Evolutionary conservation across 2,113 vertebrate species (phyloP).

Genomic region (Tenebrosternarchus preto): DNA sequence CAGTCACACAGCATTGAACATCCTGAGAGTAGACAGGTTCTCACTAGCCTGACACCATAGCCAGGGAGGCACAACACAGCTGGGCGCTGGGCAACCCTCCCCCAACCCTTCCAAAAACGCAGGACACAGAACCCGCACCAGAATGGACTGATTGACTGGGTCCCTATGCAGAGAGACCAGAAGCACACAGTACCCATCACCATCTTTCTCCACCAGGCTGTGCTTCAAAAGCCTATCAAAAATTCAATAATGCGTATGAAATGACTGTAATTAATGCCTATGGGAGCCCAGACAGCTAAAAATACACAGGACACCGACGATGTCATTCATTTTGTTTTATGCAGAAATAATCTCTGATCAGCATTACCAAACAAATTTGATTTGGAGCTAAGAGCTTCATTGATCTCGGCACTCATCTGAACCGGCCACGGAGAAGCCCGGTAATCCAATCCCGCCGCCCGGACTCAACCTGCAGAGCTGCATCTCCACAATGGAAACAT

Average conservation of each 20-base stretch:
- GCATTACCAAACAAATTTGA: slow-evolving; percentile 73
- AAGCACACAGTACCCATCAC: neutral
- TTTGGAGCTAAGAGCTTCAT: slow-evolving; percentile 73
- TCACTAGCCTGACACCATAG: neutral
- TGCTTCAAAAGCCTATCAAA: slow-evolving; percentile 43
- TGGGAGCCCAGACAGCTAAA: slow-evolving; percentile 56
- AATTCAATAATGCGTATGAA: slow-evolving; percentile 73
- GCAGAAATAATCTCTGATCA: slow-evolving; percentile 65
- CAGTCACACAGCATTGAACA: neutral
- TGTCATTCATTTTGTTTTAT: slow-evolving; percentile 67
- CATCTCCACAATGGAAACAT: slow-evolving; percentile 57
- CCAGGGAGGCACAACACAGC: too few relatives aligned
- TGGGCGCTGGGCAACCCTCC: too few relatives aligned
- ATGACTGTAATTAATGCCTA: slow-evolving; percentile 65
- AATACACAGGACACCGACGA: slow-evolving; percentile 58
- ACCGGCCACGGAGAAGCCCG: slow-evolving; percentile 65
- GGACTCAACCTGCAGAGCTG: slow-evolving; percentile 72
- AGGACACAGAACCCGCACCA: neutral
- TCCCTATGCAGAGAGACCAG: slow-evolving; percentile 1
- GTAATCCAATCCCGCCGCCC: slow-evolving; percentile 73
- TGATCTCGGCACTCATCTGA: slow-evolving; percentile 75
- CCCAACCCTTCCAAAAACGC: neutral
- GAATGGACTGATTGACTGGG: slow-evolving; percentile 2
- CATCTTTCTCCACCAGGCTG: neutral
- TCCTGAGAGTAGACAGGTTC: neutral